Percentiles rank a stretch among this genome's conserved stretches.
Evolutionary conservation across 1,140 invertebrate species (phyloP).

Genomic region (Neocloeon triangulifer): DNA sequence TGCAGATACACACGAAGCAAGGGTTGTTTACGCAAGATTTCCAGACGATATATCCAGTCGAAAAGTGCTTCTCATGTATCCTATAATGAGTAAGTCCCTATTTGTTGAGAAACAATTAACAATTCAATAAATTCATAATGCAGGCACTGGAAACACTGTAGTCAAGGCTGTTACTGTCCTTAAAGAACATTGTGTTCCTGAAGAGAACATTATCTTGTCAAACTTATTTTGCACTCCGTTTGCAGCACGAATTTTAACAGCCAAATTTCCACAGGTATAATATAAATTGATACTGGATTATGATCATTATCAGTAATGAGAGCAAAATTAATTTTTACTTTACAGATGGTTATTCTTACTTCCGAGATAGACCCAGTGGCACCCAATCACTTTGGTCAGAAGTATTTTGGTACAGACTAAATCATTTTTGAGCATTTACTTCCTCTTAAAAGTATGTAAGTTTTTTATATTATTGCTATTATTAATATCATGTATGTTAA

Average conservation of each 20-base stretch:
- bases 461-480: too few relatives aligned
- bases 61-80: slow-evolving; percentile 93
- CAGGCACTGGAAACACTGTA: slow-evolving; percentile 80
- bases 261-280: slow-evolving; percentile 62
- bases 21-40: slow-evolving; percentile 93
- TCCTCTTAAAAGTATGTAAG: too few relatives aligned
- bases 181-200: slow-evolving; percentile 77
- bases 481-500: too few relatives aligned
- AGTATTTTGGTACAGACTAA: slow-evolving; percentile 96
- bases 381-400: slow-evolving; percentile 94
- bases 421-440: slow-evolving; percentile 12
- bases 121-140: slow-evolving; percentile 8
- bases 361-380: slow-evolving; percentile 88
- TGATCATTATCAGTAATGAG: too few relatives aligned
- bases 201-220: slow-evolving; percentile 84
- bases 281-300: too few relatives aligned
- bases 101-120: slow-evolving; percentile 2
- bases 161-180: slow-evolving; percentile 81
- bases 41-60: slow-evolving; percentile 79
- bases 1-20: slow-evolving; percentile 85
- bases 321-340: too few relatives aligned
- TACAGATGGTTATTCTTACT: slow-evolving; percentile 77
- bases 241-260: slow-evolving; percentile 66
- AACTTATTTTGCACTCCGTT: slow-evolving; percentile 91
- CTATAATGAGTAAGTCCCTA: slow-evolving; percentile 15